Percentiles rank a stretch among this genome's conserved stretches.
phyloP scores from a whole-genome alignment of 2,113 vertebrate genomes.

The Tenrec ecaudatus region DNA sequence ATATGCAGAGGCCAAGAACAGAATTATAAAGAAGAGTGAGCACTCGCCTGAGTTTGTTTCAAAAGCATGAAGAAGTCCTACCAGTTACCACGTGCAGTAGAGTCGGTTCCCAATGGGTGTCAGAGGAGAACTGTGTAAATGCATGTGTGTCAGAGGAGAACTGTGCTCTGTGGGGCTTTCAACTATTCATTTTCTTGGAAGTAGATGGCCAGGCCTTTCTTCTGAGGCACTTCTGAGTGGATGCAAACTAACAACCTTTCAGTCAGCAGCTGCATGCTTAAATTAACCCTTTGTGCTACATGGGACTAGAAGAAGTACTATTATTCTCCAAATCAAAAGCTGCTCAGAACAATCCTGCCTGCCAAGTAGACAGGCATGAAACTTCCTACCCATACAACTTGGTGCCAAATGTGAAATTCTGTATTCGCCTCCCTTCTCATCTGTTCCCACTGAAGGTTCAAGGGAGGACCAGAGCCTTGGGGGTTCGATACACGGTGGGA shows the following conservation, averaged over 20 bases:
- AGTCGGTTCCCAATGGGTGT: not conserved
- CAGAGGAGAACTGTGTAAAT: not conserved
- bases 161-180: not conserved
- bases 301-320: not conserved
- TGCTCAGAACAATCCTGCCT: not conserved
- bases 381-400: not conserved
- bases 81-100: not conserved
- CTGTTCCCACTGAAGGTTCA: not conserved
- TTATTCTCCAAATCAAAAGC: not conserved
- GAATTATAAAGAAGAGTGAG: not conserved
- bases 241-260: not conserved
- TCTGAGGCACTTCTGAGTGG: not conserved
- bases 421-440: not conserved
- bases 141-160: not conserved
- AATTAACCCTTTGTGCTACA: not conserved
- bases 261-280: not conserved
- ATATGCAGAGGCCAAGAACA: not conserved
- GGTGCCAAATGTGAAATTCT: slow-evolving; percentile 20
- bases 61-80: slow-evolving; percentile 8
- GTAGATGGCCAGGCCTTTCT: not conserved
- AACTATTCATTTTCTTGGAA: not conserved
- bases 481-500: not conserved
- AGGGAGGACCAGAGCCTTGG: not conserved
- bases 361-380: not conserved
- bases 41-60: not conserved